phyloP scores from a whole-genome alignment of 2,113 vertebrate genomes.

The Columbina picui region DNA sequence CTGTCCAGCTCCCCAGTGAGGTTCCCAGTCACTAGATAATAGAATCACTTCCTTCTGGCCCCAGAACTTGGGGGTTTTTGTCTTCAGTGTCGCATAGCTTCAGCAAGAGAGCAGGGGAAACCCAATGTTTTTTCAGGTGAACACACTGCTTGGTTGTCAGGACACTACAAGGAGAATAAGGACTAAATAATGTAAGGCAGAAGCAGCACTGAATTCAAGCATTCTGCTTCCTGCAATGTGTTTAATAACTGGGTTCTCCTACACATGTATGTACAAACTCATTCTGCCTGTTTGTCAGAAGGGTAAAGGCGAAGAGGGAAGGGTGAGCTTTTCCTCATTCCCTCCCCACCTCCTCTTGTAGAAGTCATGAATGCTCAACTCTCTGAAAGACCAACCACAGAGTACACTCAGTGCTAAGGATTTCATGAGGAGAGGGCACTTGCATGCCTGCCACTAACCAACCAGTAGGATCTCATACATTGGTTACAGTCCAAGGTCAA shows the following conservation, averaged over 20 bases:
- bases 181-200: not conserved
- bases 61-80: not conserved
- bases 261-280: not conserved
- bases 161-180: not conserved
- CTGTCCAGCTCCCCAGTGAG: not conserved
- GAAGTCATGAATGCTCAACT: not conserved
- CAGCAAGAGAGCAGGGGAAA: not conserved
- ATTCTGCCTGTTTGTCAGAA: not conserved
- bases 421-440: not conserved
- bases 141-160: not conserved
- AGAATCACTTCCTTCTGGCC: not conserved
- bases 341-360: too few relatives aligned
- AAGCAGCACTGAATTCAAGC: not conserved
- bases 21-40: not conserved
- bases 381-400: not conserved
- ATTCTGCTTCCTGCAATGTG: not conserved
- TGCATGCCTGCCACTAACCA: rapidly evolving
- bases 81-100: rapidly evolving
- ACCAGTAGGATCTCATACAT: not conserved
- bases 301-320: not conserved
- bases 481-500: not conserved
- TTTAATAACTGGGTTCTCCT: not conserved
- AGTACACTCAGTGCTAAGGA: not conserved
- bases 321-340: not conserved
- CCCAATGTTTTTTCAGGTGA: not conserved